These are phyloP conservation scores for Xiphorhynchus elegans DNA, from an alignment of 2,113 vertebrate genomes.

Conservation along the genomic window DNA sequence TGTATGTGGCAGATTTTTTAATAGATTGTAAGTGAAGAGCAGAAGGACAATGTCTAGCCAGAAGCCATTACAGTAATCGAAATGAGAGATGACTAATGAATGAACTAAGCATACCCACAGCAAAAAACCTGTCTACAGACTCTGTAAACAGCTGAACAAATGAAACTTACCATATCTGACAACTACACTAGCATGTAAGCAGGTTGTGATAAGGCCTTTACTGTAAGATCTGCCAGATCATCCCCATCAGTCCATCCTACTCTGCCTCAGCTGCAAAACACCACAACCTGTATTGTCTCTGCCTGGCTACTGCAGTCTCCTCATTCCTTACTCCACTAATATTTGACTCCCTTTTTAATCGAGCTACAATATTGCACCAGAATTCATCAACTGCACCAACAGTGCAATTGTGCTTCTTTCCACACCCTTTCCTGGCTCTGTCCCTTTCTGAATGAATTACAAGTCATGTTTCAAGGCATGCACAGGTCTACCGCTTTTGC, in stretches of 20 bases:
- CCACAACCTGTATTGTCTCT: not conserved
- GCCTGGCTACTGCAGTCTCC: not conserved
- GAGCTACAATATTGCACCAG: not conserved
- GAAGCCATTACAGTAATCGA: conserved; percentile 35
- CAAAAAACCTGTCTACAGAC: not conserved
- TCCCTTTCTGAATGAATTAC: not conserved
- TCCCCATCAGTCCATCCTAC: not conserved
- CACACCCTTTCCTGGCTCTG: not conserved
- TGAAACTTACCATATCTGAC: not conserved
- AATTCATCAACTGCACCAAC: not conserved
- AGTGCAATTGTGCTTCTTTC: not conserved
- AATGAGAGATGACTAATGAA: conserved; percentile 57
- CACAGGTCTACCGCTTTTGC: not conserved
- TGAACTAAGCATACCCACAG: conserved; percentile 26
- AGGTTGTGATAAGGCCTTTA: not conserved
- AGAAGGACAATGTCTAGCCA: conserved; percentile 51
- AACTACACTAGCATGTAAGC: not conserved
- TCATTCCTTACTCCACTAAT: not conserved
- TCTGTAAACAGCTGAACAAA: not conserved
- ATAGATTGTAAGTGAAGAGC: conserved; percentile 51
- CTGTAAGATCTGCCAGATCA: not conserved
- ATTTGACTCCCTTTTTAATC: not conserved
- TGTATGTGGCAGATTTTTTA: conserved; percentile 11
- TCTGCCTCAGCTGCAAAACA: not conserved
- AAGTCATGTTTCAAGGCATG: not conserved